Conservation (phyloP, 2,113 vertebrate genomes). For the Vombatus ursinus region DNA sequence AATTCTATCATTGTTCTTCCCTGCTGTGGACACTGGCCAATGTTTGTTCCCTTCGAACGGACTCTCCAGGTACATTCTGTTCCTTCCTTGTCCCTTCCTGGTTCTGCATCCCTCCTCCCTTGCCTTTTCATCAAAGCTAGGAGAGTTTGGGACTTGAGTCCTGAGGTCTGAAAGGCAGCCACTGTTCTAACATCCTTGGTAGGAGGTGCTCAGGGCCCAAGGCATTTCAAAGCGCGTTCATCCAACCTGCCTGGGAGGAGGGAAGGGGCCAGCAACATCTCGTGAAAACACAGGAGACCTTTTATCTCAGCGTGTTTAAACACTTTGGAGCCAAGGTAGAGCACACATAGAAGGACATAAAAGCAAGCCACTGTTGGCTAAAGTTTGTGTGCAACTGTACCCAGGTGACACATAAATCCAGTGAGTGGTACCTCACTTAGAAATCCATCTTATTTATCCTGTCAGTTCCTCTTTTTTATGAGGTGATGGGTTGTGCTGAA, state of each 20-base stretch:
- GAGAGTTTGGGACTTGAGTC: slow-evolving; percentile 30
- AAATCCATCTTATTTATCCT: slow-evolving; percentile 69
- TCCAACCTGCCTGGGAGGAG: not conserved
- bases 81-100: slow-evolving; percentile 38
- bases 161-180: slow-evolving; percentile 29
- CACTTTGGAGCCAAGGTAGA: not conserved
- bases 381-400: slow-evolving; percentile 52
- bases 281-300: slow-evolving; percentile 54
- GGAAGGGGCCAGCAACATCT: not conserved
- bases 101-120: slow-evolving; percentile 46
- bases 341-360: not conserved
- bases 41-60: slow-evolving; percentile 61
- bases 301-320: slow-evolving; percentile 40
- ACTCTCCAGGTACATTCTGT: slow-evolving; percentile 41
- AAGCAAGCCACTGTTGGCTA: slow-evolving; percentile 45
- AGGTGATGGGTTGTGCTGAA: slow-evolving; percentile 54
- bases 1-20: slow-evolving; percentile 33
- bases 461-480: slow-evolving; percentile 57
- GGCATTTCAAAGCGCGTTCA: slow-evolving; percentile 34
- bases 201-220: not conserved
- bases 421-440: slow-evolving; percentile 49
- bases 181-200: slow-evolving; percentile 20
- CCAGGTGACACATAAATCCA: slow-evolving; percentile 67
- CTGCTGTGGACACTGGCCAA: slow-evolving; percentile 13
- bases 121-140: slow-evolving; percentile 61